Evolutionary conservation across 2,797 vertebrate species (phyloP), one percentile per base, ranked within the genome.

Genomic region (Smutsia temminckii): DNA sequence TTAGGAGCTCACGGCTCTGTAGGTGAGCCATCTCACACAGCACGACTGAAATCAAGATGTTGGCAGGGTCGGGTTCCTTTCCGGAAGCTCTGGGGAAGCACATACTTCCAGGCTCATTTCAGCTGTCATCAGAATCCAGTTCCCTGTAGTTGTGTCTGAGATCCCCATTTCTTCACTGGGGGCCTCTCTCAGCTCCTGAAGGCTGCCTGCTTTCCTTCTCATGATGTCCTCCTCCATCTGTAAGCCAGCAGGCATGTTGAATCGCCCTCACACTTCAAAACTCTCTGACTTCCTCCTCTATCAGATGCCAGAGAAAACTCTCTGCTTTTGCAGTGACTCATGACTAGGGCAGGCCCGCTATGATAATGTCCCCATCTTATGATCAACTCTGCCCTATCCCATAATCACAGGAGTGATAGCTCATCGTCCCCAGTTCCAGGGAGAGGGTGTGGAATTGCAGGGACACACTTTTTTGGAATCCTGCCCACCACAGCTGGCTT

Each of bases 281-380:
- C 69, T 85, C 63, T 34, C 74, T 68, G 85, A 29, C 64, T 79
- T 86, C 57, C 53, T 86, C 72, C 53, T 71, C 85, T 63, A 46
- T 86, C 59, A 42, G 46, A 75, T 75, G 32, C 53, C 86, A 79
- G n/a, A 74, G 74, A 87, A 95, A 87, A 78, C 7, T 9, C 68
- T 85, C 51, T 75, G 53, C 37, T 93, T 90, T 81, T 74, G 64
- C 10, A 80, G 55, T 14, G 21, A 63, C 37, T 27, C 21, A 2
- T 83, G 85, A 42, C 42, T 16, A 32, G n/a, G 10, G 29, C 53
- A 64, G 53, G 77, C 12, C 81, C 13, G 3, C 78, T 40, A 37
- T 63, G 55, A 61, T 59, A 34, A 83, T 21, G 25, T 9, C 55
- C 83, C 18, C 25, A 18, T 68, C 25, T 72, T n/a, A 69, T 66